phyloP scores from a whole-genome alignment of 53 echinoderm and acorn worm genomes.

The Temnopleurus reevesii region DNA sequence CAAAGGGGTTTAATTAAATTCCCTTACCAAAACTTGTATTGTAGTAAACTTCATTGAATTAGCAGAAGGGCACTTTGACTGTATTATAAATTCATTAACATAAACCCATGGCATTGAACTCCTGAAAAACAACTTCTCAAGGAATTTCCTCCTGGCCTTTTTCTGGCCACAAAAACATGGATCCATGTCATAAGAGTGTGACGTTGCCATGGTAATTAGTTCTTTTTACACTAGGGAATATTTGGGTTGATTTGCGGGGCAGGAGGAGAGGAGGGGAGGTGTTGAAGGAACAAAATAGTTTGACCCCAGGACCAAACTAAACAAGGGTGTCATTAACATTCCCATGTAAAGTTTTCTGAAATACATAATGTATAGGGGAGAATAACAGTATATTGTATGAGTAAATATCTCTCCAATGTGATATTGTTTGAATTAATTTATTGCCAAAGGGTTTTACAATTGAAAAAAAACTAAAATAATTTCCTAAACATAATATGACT shows the following conservation, averaged over 20 bases:
- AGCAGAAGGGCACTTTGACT: no score
- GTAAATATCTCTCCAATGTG: no score
- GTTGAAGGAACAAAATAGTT: constrained; percentile 28
- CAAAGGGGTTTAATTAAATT: no score
- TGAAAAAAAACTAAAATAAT: no score
- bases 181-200: constrained; percentile 23
- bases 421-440: no score
- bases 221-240: neutral
- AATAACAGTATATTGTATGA: no score
- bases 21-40: no score
- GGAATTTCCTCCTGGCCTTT: neutral
- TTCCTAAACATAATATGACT: no score
- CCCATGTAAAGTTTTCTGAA: neutral
- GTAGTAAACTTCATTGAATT: no score
- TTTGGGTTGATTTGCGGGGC: constrained; percentile 29
- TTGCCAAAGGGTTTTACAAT: no score
- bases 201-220: constrained; percentile 9
- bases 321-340: neutral
- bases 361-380: no score
- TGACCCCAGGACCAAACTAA: neutral
- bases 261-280: neutral
- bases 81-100: neutral
- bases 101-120: neutral
- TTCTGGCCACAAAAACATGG: constrained; percentile 31
- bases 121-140: neutral